Percentiles rank a stretch among this genome's conserved stretches.
phyloP scores from a whole-genome alignment of 2,888 invertebrate species.

The Megamerina dolium region DNA sequence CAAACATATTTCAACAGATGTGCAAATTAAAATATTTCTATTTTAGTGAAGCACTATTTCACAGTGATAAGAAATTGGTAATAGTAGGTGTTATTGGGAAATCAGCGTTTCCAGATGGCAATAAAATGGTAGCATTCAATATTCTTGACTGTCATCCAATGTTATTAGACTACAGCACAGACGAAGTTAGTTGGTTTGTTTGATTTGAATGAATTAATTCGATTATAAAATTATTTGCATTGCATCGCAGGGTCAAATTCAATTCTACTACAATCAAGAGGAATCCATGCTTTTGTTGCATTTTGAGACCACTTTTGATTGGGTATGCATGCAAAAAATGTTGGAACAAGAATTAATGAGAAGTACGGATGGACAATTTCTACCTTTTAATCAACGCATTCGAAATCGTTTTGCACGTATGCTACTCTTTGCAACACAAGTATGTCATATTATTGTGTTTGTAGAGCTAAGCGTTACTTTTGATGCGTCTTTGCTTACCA shows the following conservation, averaged over 20 bases:
- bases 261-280: conserved; percentile 56
- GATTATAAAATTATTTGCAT: conserved; percentile 2
- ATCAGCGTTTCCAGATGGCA: conserved; percentile 39
- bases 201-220: not conserved
- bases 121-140: conserved; percentile 45
- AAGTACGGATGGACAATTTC: conserved; percentile 42
- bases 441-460: conserved; percentile 70
- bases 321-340: conserved; percentile 33
- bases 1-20: too few relatives aligned
- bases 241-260: conserved; percentile 53
- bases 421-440: conserved; percentile 68
- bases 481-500: conserved; percentile 74
- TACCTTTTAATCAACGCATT: conserved; percentile 38
- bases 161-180: conserved; percentile 26
- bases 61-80: conserved; percentile 35
- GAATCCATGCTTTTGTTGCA: conserved; percentile 54
- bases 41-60: conserved; percentile 30
- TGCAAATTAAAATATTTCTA: too few relatives aligned
- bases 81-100: conserved; percentile 48
- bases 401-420: conserved; percentile 56
- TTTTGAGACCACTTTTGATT: conserved; percentile 48
- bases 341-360: conserved; percentile 32
- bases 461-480: conserved; percentile 54
- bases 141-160: conserved; percentile 33
- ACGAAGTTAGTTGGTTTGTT: conserved; percentile 26